Percentiles rank a stretch among this genome's conserved stretches.
phyloP scores from a whole-genome alignment of 2,113 vertebrate genomes.

The Callorhinus ursinus region DNA sequence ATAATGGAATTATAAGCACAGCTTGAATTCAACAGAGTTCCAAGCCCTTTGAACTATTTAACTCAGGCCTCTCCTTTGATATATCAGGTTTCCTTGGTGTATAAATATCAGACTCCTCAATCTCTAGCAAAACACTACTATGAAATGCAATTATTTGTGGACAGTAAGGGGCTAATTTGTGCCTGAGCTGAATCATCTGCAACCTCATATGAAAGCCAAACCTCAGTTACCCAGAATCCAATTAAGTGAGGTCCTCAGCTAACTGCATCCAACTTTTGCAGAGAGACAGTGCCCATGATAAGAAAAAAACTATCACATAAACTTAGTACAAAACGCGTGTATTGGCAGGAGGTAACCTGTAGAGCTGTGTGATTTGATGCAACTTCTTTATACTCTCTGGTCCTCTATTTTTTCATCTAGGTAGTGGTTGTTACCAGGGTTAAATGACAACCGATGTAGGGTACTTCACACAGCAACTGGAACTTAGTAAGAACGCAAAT shows the following conservation, averaged over 20 bases:
- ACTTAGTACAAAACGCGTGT: background rate
- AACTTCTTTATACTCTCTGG: background rate
- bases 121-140: conserved; percentile 14
- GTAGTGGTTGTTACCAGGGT: background rate
- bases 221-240: conserved; percentile 56
- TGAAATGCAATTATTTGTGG: conserved; percentile 44
- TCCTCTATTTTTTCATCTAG: background rate
- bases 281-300: background rate
- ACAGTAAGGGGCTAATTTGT: conserved; percentile 37
- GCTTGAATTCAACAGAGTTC: conserved; percentile 34
- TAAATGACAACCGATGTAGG: background rate
- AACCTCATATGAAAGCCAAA: conserved; percentile 25
- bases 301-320: background rate
- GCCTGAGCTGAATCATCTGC: conserved; percentile 41
- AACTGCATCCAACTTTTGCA: conserved; percentile 35
- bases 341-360: background rate
- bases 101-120: conserved; percentile 52
- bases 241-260: conserved; percentile 44
- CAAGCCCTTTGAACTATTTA: conserved; percentile 48
- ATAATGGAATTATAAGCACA: conserved; percentile 53
- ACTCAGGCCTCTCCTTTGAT: background rate
- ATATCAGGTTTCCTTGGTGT: conserved; percentile 29
- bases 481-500: conserved; percentile 34
- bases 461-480: conserved; percentile 9
- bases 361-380: background rate